phyloP scores from a whole-genome alignment of 2,113 vertebrate genomes.

The Catharus fuscescens region DNA sequence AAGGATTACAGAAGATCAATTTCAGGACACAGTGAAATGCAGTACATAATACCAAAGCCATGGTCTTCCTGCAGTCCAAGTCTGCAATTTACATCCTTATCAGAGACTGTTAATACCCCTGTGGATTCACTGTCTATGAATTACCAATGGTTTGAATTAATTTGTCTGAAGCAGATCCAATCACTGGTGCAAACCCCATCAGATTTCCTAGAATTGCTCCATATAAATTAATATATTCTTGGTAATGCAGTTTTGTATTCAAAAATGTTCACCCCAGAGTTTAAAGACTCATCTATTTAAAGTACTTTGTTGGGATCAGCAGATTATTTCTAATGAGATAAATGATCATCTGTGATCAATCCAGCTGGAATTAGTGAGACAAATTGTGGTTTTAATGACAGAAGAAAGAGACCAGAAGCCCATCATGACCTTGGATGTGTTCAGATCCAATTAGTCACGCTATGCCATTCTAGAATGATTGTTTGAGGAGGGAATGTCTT shows the following conservation, averaged over 20 bases:
- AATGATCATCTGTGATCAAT: background rate
- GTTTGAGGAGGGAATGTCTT: background rate
- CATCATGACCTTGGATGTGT: background rate
- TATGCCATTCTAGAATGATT: background rate
- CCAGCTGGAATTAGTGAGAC: background rate
- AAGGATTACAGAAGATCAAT: slow-evolving; percentile 49
- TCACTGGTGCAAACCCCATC: background rate
- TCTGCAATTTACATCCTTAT: slow-evolving; percentile 39
- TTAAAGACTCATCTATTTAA: slow-evolving; percentile 4
- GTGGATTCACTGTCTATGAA: slow-evolving; percentile 37
- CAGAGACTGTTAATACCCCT: slow-evolving; percentile 12
- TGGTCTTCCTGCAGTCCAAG: background rate
- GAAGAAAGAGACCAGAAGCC: background rate
- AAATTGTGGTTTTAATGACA: background rate
- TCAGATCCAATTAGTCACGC: background rate
- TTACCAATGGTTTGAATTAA: slow-evolving; percentile 53
- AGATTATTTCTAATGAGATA: slow-evolving; percentile 23
- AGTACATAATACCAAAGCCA: background rate
- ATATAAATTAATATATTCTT: slow-evolving; percentile 25
- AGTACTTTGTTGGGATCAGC: slow-evolving; percentile 11
- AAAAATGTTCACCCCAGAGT: background rate
- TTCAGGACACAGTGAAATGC: slow-evolving; percentile 15
- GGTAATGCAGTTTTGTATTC: slow-evolving; percentile 7
- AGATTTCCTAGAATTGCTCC: slow-evolving; percentile 48
- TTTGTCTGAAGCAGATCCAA: slow-evolving; percentile 35